Conservation (phyloP, 2,797 vertebrate species). For the Cetoscarus ocellatus region DNA sequence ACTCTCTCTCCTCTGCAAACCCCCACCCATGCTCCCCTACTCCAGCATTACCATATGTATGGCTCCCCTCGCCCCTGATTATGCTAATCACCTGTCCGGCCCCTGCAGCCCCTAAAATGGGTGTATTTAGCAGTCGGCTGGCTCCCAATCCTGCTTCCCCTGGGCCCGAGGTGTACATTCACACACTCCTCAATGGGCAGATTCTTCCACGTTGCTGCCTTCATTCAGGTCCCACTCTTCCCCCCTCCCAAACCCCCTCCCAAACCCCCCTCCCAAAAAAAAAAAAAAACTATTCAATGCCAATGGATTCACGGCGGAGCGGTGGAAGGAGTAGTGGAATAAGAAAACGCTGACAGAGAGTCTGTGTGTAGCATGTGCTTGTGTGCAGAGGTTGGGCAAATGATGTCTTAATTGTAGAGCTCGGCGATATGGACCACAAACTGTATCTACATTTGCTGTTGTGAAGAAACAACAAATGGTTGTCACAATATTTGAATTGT, state of each 20-base stretch:
- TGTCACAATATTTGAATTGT: no score
- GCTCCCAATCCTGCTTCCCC: conserved; percentile 98
- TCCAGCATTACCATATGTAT: conserved; percentile 98
- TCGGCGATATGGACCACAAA: no score
- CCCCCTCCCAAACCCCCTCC: conserved; percentile 50
- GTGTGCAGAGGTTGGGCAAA: conserved; percentile 78
- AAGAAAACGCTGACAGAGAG: conserved; percentile 68
- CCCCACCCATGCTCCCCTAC: conserved; percentile 53
- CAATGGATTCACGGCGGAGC: conserved; percentile 91
- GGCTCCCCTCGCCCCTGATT: conserved; percentile 94
- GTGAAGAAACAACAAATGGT: no score
- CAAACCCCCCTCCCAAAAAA: conserved; percentile 38
- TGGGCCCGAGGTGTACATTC: conserved; percentile 99
- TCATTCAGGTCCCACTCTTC: conserved; percentile 91
- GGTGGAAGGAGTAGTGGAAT: conserved; percentile 86
- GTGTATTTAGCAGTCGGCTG: conserved; percentile 99
- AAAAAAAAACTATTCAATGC: conserved; percentile 94
- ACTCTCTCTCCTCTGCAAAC: conserved; percentile 47
- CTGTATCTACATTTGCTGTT: no score
- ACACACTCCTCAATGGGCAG: conserved; percentile 96
- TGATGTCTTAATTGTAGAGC: conserved; percentile 88
- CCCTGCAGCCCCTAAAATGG: conserved; percentile 95
- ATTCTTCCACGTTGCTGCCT: conserved; percentile 99
- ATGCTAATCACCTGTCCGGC: conserved; percentile 99
- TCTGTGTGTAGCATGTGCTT: conserved; percentile 53